Evolutionary conservation across 2,113 vertebrate genomes (phyloP).

Genomic region (Trogon surrucura): DNA sequence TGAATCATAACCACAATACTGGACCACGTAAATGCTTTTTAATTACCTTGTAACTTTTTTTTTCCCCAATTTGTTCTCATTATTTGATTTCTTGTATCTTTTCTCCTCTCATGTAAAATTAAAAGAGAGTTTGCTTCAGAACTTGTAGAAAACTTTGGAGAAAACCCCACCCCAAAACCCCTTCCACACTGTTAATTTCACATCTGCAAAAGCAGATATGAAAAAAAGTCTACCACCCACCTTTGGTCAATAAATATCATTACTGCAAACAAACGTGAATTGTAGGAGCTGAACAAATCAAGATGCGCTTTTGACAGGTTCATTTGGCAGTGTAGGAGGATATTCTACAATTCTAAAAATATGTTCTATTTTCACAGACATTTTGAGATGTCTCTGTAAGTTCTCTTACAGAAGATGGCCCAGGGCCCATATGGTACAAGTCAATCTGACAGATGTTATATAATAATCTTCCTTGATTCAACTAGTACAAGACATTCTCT

Average conservation of each 20-base stretch:
- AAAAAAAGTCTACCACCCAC: conserved; percentile 51
- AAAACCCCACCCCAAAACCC: background rate
- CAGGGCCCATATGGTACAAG: conserved; percentile 66
- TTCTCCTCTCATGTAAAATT: background rate
- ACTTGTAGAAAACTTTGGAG: background rate
- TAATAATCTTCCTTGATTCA: conserved; percentile 67
- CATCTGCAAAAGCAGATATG: conserved; percentile 42
- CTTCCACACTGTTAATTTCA: conserved; percentile 8
- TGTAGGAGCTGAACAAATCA: conserved; percentile 62
- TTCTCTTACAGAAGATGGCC: conserved; percentile 65
- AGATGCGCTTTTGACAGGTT: conserved; percentile 76
- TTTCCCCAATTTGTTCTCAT: background rate
- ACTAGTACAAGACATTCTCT: conserved; percentile 56
- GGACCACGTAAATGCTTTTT: background rate
- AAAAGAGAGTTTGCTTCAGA: background rate
- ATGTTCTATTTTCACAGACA: conserved; percentile 65
- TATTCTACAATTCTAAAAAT: conserved; percentile 75
- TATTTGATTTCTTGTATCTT: background rate
- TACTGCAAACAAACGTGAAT: conserved; percentile 67
- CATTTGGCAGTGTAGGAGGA: conserved; percentile 68
- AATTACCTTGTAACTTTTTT: background rate
- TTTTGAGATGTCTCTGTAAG: conserved; percentile 66
- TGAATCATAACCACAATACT: background rate
- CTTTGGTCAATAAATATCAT: conserved; percentile 65
- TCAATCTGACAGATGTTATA: conserved; percentile 69